Evolutionary conservation across 2,113 vertebrate species (phyloP).

Genomic region (Calyptommatus sinebrachiatus): DNA sequence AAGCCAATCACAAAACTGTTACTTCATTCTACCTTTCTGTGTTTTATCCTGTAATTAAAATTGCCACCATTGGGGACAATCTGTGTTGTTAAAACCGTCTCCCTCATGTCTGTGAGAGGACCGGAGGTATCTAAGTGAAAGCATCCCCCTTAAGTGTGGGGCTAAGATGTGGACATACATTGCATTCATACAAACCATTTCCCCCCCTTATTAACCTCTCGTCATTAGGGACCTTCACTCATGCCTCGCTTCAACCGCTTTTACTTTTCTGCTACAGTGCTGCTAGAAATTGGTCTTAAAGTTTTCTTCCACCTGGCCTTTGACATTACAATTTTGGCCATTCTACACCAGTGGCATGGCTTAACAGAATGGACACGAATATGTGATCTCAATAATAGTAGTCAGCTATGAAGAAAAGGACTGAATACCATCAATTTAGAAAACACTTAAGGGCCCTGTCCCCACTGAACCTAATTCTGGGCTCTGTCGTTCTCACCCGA

Average conservation of each 20-base stretch:
- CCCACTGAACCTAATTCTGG: too few relatives aligned
- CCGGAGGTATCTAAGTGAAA: conserved; percentile 56
- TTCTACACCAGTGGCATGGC: conserved; percentile 2
- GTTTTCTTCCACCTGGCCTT: conserved; percentile 30
- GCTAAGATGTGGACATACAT: conserved; percentile 38
- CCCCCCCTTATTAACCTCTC: conserved; percentile 53
- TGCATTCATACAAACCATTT: conserved; percentile 36
- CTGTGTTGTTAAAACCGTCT: conserved; percentile 63
- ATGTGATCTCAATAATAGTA: conserved; percentile 17
- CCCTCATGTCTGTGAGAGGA: conserved; percentile 58
- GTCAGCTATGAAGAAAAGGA: neutral
- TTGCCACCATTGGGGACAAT: conserved; percentile 61
- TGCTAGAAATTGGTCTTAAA: conserved; percentile 24
- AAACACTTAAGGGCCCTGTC: neutral
- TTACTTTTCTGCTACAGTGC: conserved; percentile 46
- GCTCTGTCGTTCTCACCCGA: too few relatives aligned
- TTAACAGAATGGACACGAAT: conserved; percentile 23
- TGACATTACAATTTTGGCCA: conserved; percentile 27
- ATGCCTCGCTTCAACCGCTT: conserved; percentile 55
- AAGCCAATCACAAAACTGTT: conserved; percentile 50
- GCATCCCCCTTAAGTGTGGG: conserved; percentile 25
- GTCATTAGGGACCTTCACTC: conserved; percentile 44
- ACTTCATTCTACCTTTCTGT: conserved; percentile 51
- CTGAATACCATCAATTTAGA: conserved; percentile 30
- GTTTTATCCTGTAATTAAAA: conserved; percentile 68